Conservation (phyloP, 2,888 invertebrate species). For the Agrochola lota region DNA sequence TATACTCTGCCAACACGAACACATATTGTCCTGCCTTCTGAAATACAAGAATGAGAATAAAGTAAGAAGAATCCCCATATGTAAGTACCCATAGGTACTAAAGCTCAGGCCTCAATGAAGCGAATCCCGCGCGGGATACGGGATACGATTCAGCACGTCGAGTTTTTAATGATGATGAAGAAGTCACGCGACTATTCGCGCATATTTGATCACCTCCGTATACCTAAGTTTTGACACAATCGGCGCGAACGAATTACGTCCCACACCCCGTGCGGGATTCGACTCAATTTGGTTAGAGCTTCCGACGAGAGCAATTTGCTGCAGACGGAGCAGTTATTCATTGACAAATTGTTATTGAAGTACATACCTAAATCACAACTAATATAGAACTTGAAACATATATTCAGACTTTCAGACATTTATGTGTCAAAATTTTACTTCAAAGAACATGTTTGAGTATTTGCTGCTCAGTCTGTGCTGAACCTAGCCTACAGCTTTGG, state of each 20-base stretch:
- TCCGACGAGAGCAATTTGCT: background rate
- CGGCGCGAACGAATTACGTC: no score
- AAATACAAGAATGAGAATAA: constrained; percentile 13
- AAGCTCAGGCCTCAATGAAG: background rate
- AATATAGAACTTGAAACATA: no score
- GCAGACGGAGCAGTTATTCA: no score
- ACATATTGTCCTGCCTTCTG: background rate
- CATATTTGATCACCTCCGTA: no score
- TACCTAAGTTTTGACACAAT: background rate
- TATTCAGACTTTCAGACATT: no score
- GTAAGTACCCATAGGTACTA: background rate
- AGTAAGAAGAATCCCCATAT: background rate
- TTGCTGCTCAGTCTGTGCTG: no score
- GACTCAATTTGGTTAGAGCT: background rate
- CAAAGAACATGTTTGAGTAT: background rate
- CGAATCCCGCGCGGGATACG: background rate
- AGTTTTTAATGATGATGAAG: no score
- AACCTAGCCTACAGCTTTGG: background rate
- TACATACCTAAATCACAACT: no score
- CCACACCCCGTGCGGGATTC: background rate
- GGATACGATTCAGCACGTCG: no score
- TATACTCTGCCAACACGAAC: background rate
- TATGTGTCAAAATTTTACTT: background rate
- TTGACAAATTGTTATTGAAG: no score
- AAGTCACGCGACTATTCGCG: background rate